These are phyloP conservation scores for Genyomyrus donnyi DNA, from an alignment of 2,113 vertebrate genomes.

Conservation along the genomic window DNA sequence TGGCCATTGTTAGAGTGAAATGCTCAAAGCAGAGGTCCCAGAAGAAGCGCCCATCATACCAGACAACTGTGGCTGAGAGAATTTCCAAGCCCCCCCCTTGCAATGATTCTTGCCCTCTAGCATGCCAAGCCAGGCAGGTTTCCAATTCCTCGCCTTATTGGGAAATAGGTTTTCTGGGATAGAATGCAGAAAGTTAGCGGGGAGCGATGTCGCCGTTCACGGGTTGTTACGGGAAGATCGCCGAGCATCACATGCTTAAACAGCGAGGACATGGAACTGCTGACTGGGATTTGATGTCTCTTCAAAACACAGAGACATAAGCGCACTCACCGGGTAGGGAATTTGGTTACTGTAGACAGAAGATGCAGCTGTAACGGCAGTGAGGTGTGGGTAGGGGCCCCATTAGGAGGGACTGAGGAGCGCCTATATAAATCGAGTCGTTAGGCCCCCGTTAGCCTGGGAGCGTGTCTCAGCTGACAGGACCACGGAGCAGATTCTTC, in stretches of 20 bases:
- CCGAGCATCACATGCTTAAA: constrained; percentile 61
- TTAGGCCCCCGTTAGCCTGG: constrained; percentile 94
- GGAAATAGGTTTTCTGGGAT: constrained; percentile 76
- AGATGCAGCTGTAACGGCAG: constrained; percentile 43
- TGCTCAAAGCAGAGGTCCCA: neutral
- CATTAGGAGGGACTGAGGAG: constrained; percentile 81
- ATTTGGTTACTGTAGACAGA: constrained; percentile 79
- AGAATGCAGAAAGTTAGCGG: constrained; percentile 66
- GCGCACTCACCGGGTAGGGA: constrained; percentile 67
- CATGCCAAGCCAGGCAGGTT: constrained; percentile 51
- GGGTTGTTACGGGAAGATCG: constrained; percentile 51
- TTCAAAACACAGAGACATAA: constrained; percentile 46
- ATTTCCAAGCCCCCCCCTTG: neutral
- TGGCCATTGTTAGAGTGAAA: neutral
- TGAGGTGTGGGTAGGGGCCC: constrained; percentile 83
- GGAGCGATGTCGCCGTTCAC: constrained; percentile 51
- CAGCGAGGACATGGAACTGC: constrained; percentile 60
- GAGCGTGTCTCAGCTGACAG: constrained; percentile 90
- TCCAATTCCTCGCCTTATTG: constrained; percentile 68
- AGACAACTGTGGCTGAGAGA: neutral
- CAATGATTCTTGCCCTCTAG: constrained; percentile 23
- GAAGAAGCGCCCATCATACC: neutral
- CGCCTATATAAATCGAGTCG: constrained; percentile 91
- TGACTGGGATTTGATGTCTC: constrained; percentile 53
- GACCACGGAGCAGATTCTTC: constrained; percentile 71